A percentile compares a stretch with the other conserved stretches of the same genome.
Conservation (phyloP, 2,113 vertebrate species). For the Leptobrachium leishanense region DNA sequence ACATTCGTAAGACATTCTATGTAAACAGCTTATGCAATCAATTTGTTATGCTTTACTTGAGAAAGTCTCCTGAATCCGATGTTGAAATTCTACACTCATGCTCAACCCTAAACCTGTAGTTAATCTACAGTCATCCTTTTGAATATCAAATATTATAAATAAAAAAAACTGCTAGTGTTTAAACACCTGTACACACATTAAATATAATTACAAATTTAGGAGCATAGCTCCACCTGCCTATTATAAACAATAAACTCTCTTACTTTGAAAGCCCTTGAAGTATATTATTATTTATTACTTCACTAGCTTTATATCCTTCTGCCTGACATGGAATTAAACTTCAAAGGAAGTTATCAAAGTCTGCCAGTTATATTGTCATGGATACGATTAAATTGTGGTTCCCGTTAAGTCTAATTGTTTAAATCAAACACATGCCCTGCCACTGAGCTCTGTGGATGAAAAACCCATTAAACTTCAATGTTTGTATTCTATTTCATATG, state of each 20-base stretch:
- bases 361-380: neutral
- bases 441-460: neutral
- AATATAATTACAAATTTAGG: neutral
- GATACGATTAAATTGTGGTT: neutral
- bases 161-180: constrained; percentile 15
- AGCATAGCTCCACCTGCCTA: neutral
- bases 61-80: too few relatives aligned
- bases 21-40: too few relatives aligned
- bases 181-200: constrained; percentile 26
- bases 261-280: constrained; percentile 7
- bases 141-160: neutral
- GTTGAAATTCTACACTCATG: neutral
- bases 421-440: neutral
- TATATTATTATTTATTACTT: neutral
- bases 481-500: neutral
- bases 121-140: neutral
- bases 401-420: neutral
- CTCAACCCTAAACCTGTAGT: neutral
- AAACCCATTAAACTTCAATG: neutral
- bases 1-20: too few relatives aligned
- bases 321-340: neutral
- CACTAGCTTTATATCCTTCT: neutral
- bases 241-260: neutral
- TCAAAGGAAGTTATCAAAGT: constrained; percentile 3
- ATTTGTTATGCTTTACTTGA: too few relatives aligned